phyloP scores from a whole-genome alignment of 2,888 invertebrate genomes.

The Dorcus parallelipipedus region DNA sequence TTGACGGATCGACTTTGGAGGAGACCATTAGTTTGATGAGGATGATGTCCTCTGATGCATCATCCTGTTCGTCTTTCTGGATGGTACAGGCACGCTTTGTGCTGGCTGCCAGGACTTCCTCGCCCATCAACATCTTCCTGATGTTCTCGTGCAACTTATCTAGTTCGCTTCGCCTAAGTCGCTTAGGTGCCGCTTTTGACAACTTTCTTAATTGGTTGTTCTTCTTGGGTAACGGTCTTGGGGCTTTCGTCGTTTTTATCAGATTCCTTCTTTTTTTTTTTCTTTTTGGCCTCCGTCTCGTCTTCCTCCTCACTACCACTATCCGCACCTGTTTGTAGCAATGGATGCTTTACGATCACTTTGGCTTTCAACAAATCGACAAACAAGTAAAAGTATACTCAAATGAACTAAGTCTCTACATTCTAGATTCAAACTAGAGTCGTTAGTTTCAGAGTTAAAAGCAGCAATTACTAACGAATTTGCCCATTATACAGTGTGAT shows the following conservation, averaged over 20 bases:
- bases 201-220: neutral
- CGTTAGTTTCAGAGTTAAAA: too few species aligned
- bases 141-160: slow-evolving; percentile 66
- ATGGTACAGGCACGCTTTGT: slow-evolving; percentile 60
- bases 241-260: neutral
- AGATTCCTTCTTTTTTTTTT: slow-evolving; percentile 12
- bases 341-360: too few species aligned
- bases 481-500: too few species aligned
- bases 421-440: too few species aligned
- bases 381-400: too few species aligned
- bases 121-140: slow-evolving; percentile 66
- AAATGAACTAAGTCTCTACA: too few species aligned
- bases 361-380: too few species aligned
- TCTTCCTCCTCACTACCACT: slow-evolving; percentile 16
- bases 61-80: slow-evolving; percentile 5
- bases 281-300: slow-evolving; percentile 2
- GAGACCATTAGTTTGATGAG: neutral
- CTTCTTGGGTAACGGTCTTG: neutral
- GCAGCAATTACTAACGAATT: too few species aligned
- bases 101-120: slow-evolving; percentile 60
- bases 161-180: slow-evolving; percentile 52
- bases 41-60: slow-evolving; percentile 15
- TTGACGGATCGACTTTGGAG: slow-evolving; percentile 10
- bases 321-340: too few species aligned
- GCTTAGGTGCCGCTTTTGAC: slow-evolving; percentile 33